These are phyloP conservation scores for Notamacropus eugenii DNA, from an alignment of 2,797 vertebrate genomes.

Conservation along the genomic window DNA sequence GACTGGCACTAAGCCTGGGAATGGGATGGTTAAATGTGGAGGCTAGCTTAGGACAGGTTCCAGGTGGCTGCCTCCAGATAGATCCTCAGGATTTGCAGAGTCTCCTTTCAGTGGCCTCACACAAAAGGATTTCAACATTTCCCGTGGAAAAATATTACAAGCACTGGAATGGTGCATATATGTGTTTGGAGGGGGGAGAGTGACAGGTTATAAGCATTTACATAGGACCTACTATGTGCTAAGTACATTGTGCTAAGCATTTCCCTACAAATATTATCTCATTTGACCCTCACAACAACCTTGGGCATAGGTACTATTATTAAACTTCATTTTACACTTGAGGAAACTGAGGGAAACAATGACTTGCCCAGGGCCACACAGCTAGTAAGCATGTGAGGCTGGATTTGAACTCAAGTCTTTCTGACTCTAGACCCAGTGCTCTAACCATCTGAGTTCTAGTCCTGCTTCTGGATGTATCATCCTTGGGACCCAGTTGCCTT, in stretches of 20 bases:
- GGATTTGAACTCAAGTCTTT: not conserved
- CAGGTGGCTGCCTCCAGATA: not conserved
- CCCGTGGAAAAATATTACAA: not conserved
- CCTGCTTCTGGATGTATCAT: not conserved
- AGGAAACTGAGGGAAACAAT: not conserved
- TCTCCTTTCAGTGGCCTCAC: not conserved
- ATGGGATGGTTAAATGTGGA: conserved; percentile 1
- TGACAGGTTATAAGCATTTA: not conserved
- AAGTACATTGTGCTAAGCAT: not conserved
- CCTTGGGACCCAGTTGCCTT: not conserved
- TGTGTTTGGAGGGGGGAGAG: not conserved
- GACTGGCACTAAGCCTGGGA: not conserved
- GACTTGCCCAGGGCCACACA: not conserved
- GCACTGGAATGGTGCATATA: not conserved
- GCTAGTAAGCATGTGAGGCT: not conserved
- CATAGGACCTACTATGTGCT: not conserved
- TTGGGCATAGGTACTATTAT: not conserved
- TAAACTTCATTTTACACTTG: not conserved
- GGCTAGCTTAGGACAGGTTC: not conserved
- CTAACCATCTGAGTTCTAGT: not conserved
- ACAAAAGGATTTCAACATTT: not conserved
- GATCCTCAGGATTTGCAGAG: not conserved
- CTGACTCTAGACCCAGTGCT: not conserved
- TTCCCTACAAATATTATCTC: not conserved
- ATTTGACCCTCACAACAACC: not conserved